A percentile compares a stretch with the other conserved stretches of the same genome.
Evolutionary conservation across 2,888 invertebrate species (phyloP).

Genomic region (Chymomyza caudatula): DNA sequence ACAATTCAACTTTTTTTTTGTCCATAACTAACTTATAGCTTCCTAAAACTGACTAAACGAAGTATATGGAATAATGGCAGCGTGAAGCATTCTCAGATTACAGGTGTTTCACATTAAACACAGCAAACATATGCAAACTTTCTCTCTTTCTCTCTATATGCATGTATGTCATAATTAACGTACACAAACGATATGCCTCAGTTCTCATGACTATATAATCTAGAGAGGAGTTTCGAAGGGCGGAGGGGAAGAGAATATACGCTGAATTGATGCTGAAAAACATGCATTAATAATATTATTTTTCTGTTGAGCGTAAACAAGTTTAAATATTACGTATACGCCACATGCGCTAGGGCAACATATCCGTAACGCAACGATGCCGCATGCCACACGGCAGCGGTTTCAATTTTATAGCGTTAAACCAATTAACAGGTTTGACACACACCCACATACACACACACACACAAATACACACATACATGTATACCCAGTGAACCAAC

Average conservation of each 20-base stretch:
- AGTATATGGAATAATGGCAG: background rate
- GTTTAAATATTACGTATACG: conserved; percentile 46
- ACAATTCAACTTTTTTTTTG: too few relatives aligned
- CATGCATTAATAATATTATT: background rate
- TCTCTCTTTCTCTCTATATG: background rate
- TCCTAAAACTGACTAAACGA: too few relatives aligned
- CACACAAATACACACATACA: background rate
- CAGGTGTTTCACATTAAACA: background rate
- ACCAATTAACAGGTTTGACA: conserved; percentile 61
- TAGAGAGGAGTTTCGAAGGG: too few relatives aligned
- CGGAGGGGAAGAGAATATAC: background rate
- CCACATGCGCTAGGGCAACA: conserved; percentile 20
- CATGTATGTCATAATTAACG: conserved; percentile 40
- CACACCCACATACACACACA: background rate
- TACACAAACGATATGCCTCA: conserved; percentile 1
- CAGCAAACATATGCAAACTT: background rate
- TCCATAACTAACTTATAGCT: too few relatives aligned
- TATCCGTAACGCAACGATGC: conserved; percentile 22
- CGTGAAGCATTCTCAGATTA: background rate
- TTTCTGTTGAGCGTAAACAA: conserved; percentile 6
- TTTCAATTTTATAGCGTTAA: conserved; percentile 65
- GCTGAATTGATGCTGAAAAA: conserved; percentile 1
- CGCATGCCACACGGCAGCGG: conserved; percentile 25
- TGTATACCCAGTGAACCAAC: too few relatives aligned
- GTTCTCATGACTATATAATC: background rate